Base-by-base conservation (phyloP, 2,888 invertebrate species). In the Troides oblongomaculatus region DNA sequence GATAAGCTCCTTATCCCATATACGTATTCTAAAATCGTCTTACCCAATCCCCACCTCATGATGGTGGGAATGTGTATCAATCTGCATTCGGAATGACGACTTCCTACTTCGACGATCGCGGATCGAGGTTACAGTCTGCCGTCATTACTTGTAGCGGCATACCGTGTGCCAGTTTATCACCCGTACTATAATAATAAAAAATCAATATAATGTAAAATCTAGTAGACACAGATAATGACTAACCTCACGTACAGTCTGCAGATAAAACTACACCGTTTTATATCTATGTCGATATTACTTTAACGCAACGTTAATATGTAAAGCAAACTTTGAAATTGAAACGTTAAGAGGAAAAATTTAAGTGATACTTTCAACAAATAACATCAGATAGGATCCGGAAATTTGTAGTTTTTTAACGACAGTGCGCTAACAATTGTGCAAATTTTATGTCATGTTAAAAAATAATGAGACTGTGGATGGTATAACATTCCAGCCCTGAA, bases 181-280 rank as follows among this genome's bases (percentile, higher is more conserved):
- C 66, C 50, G 46, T 60, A 59, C n/a, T 50, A n/a, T 57, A n/a
- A 59, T 23, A 23, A 56, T 30, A 36, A 59, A 67, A 65, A 65
- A 68, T 64, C 64, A 64, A 58, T 61, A 56, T 64, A 23, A 69
- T 58, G 39, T 60, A 25, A 62, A 53, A 62, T 57, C 64, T 57
- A 58, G 68, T 60, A 30, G 39, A 53, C 53, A 46, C 43, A 70
- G 66, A 64, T 63, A 67, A 66, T 60, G 64, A 67, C 70, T 61
- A 12, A 57, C 23, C 21, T 46, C 21, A 23, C 12, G 30, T 62
- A 56, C 53, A 4, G 62, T 65, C 8, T 21, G 43, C 65, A 59
- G 39, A 56, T 46, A 50, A 12, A 58, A 3, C 4, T 58, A 8
- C n/a, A 18, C 1, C 18, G n/a, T 12, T 46, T 14, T 39, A 39